Evolutionary conservation across 2,888 invertebrate genomes (phyloP).

Genomic region (Clunio marinus): DNA sequence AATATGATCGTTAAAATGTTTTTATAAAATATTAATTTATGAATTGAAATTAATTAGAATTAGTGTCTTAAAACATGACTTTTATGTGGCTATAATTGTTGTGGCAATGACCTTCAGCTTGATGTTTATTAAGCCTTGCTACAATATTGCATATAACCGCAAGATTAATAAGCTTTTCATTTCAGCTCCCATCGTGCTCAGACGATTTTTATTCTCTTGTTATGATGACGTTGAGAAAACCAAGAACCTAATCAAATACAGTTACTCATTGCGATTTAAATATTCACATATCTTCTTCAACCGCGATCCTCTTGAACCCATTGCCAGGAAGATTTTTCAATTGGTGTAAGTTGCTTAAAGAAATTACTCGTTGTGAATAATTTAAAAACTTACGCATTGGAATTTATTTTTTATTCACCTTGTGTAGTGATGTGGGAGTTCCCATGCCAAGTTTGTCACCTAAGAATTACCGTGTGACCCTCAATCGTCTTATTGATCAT

Average conservation of each 20-base stretch:
- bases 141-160: no score
- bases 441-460: conserved; percentile 64
- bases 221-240: conserved; percentile 44
- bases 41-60: no score
- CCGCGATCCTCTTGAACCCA: conserved; percentile 52
- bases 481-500: conserved; percentile 61
- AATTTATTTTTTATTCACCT: background rate
- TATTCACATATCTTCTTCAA: conserved; percentile 54
- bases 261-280: conserved; percentile 53
- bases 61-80: no score
- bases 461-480: conserved; percentile 62
- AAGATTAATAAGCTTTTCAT: background rate
- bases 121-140: no score
- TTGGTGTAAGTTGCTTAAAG: conserved; percentile 30
- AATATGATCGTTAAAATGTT: no score
- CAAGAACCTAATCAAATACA: conserved; percentile 46
- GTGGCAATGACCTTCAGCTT: no score
- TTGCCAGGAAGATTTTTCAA: conserved; percentile 18
- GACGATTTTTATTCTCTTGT: conserved; percentile 46
- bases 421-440: conserved; percentile 43
- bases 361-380: background rate
- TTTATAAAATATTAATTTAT: no score
- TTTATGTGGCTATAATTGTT: no score
- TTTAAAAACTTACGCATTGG: background rate
- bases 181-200: conserved; percentile 45